A percentile compares a stretch with the other conserved stretches of the same genome.
Conservation (phyloP, 2,797 vertebrate species). For the Australoheros facetus region DNA sequence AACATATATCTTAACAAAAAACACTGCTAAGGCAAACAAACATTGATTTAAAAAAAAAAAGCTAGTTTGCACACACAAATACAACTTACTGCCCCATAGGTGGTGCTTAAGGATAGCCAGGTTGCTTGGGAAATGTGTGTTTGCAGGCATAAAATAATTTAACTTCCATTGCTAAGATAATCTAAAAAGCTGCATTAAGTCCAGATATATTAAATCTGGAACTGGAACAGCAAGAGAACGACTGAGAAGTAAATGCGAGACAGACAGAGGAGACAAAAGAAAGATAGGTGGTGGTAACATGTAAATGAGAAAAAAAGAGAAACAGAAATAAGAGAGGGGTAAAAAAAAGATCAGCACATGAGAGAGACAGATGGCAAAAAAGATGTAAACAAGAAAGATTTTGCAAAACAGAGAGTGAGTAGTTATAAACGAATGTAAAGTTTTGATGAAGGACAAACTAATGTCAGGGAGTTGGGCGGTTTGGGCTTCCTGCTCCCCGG, state of each 20-base stretch:
- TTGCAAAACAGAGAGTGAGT: slow-evolving; percentile 63
- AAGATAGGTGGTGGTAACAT: slow-evolving; percentile 20
- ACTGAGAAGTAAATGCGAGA: slow-evolving; percentile 18
- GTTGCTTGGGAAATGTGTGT: slow-evolving; percentile 53
- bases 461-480: slow-evolving; percentile 85
- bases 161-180: slow-evolving; percentile 49
- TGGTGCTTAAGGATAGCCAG: slow-evolving; percentile 70
- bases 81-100: slow-evolving; percentile 56
- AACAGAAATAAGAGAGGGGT: slow-evolving; percentile 37
- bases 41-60: slow-evolving; percentile 6
- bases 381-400: slow-evolving; percentile 43
- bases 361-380: slow-evolving; percentile 55
- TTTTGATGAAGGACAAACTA: slow-evolving; percentile 88
- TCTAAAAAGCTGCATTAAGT: slow-evolving; percentile 22
- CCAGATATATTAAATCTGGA: neutral
- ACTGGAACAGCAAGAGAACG: slow-evolving; percentile 4
- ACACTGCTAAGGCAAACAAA: neutral
- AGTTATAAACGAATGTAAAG: slow-evolving; percentile 76
- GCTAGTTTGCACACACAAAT: neutral
- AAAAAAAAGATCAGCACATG: slow-evolving; percentile 23
- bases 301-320: slow-evolving; percentile 58
- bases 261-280: slow-evolving; percentile 12
- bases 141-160: slow-evolving; percentile 2
- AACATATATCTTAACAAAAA: slow-evolving; percentile 22
- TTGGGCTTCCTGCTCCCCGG: slow-evolving; percentile 80